Evolutionary conservation across 2,113 vertebrate genomes (phyloP).

Genomic region (Panthera uncia): DNA sequence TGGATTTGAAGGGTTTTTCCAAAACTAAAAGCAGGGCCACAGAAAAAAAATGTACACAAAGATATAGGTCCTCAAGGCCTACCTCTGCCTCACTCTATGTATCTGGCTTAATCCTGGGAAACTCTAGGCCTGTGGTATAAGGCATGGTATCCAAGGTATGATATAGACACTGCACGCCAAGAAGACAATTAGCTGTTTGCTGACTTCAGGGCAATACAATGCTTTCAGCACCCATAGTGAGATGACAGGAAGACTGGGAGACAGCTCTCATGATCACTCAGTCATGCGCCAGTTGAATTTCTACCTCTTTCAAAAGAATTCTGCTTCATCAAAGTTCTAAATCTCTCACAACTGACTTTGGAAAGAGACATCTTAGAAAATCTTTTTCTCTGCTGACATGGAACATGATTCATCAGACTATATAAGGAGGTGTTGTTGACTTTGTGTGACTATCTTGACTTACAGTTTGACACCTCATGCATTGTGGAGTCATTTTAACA

Average conservation of each 20-base stretch:
- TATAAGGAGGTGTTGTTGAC: not conserved
- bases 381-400: not conserved
- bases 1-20: not conserved
- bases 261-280: not conserved
- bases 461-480: not conserved
- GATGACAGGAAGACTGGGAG: not conserved
- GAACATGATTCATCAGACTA: not conserved
- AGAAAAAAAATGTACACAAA: not conserved
- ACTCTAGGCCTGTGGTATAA: not conserved
- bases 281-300: not conserved
- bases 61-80: not conserved
- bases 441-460: not conserved
- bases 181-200: not conserved
- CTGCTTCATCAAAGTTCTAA: not conserved
- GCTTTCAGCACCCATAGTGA: not conserved
- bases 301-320: not conserved
- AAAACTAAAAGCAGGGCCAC: not conserved
- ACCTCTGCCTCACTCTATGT: not conserved
- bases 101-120: not conserved
- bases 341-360: not conserved
- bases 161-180: not conserved
- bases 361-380: slow-evolving; percentile 15
- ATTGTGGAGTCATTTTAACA: not conserved
- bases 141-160: not conserved
- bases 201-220: not conserved